Conservation (phyloP, 2,797 vertebrate genomes). For the Varecia variegata region DNA sequence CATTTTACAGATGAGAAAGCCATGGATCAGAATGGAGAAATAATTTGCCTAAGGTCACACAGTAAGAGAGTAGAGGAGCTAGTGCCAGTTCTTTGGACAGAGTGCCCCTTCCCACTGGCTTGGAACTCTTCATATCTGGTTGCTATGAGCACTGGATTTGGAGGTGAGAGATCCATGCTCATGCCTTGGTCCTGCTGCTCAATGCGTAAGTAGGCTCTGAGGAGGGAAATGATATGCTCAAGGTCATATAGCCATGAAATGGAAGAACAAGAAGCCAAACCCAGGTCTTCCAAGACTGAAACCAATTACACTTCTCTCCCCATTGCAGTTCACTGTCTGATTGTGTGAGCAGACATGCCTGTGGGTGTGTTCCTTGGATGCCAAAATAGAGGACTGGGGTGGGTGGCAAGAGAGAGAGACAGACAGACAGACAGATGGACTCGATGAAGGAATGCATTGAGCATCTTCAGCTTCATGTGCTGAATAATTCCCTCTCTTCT, state of each 20-base stretch:
- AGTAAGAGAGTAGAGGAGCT: background rate
- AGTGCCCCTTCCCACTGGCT: background rate
- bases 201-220: background rate
- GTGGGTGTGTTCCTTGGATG: background rate
- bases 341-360: background rate
- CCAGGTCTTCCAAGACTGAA: background rate
- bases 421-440: background rate
- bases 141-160: background rate
- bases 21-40: background rate
- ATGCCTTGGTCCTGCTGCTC: background rate
- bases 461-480: background rate
- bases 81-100: background rate
- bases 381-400: background rate
- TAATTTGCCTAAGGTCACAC: background rate
- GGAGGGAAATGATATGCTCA: background rate
- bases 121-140: background rate
- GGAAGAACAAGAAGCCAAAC: background rate
- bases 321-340: background rate
- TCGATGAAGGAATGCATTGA: background rate
- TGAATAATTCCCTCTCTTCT: background rate
- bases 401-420: rapidly evolving
- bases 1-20: background rate
- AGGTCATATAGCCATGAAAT: background rate
- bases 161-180: background rate
- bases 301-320: background rate